These are phyloP conservation scores for Caenorhabditis sp. DNA, from an alignment of 2,888 invertebrate genomes.

Conservation along the genomic window DNA sequence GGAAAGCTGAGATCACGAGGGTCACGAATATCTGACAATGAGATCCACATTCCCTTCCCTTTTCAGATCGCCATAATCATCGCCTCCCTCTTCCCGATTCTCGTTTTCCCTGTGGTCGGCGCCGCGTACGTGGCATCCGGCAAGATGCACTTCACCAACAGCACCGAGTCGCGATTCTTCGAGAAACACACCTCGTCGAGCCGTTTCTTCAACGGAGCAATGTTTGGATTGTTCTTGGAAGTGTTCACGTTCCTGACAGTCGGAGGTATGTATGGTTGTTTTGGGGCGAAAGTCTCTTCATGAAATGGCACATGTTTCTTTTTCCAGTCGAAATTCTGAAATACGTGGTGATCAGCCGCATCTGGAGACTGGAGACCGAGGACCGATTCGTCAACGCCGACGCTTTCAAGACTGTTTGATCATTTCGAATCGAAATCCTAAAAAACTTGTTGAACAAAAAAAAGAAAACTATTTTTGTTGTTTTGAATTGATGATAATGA, in stretches of 20 bases:
- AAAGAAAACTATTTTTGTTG: no score
- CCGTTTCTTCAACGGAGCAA: not conserved
- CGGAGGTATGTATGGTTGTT: not conserved
- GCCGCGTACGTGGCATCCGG: conserved; percentile 30
- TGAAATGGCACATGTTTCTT: not conserved
- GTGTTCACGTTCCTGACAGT: not conserved
- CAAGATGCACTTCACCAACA: conserved; percentile 19
- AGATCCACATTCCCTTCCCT: not conserved
- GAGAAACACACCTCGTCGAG: conserved; percentile 9
- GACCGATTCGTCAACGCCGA: not conserved
- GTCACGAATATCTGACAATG: not conserved
- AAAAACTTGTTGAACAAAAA: no score
- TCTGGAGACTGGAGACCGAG: conserved; percentile 8
- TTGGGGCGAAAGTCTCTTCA: no score
- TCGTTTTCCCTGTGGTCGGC: conserved; percentile 19
- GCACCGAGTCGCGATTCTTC: conserved; percentile 16
- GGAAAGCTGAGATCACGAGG: no score
- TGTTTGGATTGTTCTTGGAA: not conserved
- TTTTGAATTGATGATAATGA: no score
- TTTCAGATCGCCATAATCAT: conserved; percentile 21
- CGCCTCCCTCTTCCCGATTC: conserved; percentile 27
- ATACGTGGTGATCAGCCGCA: not conserved
- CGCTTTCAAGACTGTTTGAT: not conserved
- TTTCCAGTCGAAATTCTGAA: not conserved
- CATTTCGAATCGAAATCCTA: not conserved